Percentiles rank a stretch among this genome's conserved stretches.
Conservation (phyloP, 2,888 invertebrate genomes). For the Callosobruchus maculatus region DNA sequence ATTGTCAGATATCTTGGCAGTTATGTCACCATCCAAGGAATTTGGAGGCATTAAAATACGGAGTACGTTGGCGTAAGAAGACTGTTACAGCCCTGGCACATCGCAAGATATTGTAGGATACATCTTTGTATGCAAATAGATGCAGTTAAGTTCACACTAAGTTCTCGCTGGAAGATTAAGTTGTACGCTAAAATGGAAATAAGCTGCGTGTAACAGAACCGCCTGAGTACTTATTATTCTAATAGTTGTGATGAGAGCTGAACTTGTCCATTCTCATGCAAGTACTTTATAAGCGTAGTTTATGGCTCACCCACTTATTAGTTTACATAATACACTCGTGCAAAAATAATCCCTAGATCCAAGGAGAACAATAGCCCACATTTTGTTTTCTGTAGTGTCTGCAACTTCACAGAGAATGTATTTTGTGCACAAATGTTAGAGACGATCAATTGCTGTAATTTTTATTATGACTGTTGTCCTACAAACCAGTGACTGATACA, state of each 20-base stretch:
- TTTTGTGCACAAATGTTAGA: too few relatives aligned
- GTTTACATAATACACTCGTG: too few relatives aligned
- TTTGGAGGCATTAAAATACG: not conserved
- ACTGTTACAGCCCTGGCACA: not conserved
- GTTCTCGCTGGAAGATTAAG: not conserved
- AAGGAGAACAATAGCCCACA: too few relatives aligned
- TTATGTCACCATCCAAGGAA: not conserved
- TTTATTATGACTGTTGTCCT: too few relatives aligned
- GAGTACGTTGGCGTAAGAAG: not conserved
- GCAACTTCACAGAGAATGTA: too few relatives aligned
- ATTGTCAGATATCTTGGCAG: not conserved
- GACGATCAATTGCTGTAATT: too few relatives aligned
- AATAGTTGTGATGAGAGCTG: not conserved
- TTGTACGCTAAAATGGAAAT: not conserved
- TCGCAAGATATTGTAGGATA: not conserved
- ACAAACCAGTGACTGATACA: too few relatives aligned
- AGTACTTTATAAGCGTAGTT: too few relatives aligned
- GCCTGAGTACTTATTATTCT: not conserved
- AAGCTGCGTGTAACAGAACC: not conserved
- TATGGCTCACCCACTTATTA: too few relatives aligned
- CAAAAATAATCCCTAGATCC: too few relatives aligned
- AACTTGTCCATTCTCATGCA: not conserved
- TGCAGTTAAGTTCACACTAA: not conserved
- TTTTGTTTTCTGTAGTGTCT: too few relatives aligned
- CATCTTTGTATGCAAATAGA: not conserved